These are phyloP conservation scores for Reticulitermes lucifugus DNA, from an alignment of 2,888 invertebrate genomes.

Conservation along the genomic window DNA sequence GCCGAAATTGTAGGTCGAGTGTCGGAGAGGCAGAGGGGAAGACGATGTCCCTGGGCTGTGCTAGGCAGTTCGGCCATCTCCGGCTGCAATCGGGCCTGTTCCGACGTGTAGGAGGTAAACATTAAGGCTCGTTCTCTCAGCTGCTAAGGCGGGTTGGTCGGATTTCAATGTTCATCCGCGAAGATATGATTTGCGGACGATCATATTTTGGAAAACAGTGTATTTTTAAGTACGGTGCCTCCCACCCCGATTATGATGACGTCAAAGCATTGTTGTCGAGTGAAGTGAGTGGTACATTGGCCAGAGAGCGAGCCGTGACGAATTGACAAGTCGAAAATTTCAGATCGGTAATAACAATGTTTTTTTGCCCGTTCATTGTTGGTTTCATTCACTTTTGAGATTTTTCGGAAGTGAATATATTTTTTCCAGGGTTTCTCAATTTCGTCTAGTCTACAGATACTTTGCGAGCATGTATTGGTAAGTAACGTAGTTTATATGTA, in stretches of 20 bases:
- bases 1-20: constrained; percentile 56
- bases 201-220: constrained; percentile 30
- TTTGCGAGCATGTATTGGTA: neutral
- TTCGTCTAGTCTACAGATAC: neutral
- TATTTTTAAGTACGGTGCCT: constrained; percentile 9
- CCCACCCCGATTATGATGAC: constrained; percentile 30
- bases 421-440: neutral
- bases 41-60: constrained; percentile 55
- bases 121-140: constrained; percentile 50
- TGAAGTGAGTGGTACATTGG: constrained; percentile 4
- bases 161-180: constrained; percentile 48
- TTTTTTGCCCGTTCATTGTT: neutral
- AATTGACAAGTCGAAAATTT: constrained; percentile 18
- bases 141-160: constrained; percentile 48
- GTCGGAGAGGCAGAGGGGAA: constrained; percentile 37
- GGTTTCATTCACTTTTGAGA: neutral
- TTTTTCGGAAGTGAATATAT: constrained; percentile 3
- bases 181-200: constrained; percentile 46
- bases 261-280: constrained; percentile 26
- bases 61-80: constrained; percentile 56
- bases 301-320: neutral
- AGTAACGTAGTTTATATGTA: neutral
- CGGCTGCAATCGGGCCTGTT: constrained; percentile 56
- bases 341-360: neutral
- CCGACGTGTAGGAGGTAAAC: constrained; percentile 56